Evolutionary conservation across 2,888 invertebrate species (phyloP), one percentile per base, ranked within the genome.

Genomic region (Polia nebulosa): DNA sequence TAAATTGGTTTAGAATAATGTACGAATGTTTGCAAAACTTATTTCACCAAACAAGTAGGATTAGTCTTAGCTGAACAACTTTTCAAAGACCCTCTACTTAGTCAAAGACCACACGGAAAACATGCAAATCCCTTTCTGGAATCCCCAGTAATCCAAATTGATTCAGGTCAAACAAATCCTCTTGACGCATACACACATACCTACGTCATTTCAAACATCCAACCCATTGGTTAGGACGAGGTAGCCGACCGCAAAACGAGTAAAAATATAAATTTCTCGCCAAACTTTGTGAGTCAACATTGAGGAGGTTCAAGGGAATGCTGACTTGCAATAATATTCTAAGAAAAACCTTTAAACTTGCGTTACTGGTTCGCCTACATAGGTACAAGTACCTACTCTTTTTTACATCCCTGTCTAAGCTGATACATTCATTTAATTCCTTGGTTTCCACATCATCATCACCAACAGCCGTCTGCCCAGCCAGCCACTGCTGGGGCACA

Each of bases 271-370:
- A 59, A 51, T 22, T 51, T 13, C 8, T 55, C n/a, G 53, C 57
- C 49, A 45, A 29, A 44, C n/a, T 44, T 27, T 25, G 44, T 75
- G 72, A 57, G 22, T 77, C 64, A 75, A 77, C 32, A 57, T 7
- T 44, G 11, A 4, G 25, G 2, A 53, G 17, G 15, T 60, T 75
- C 36, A 20, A 25, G 27, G n/a, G 51, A 71, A 75, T 25, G 49
- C 34, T 75, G 74, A 75, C 77, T 77, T 44, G 72, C 72, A 53
- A 5, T 47, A 20, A n/a, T 7, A 3, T 72, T 72, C 60, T 27
- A 44, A 13, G 72, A 77, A 75, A 34, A 29, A 36, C 11, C 1
- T 41, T 34, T 15, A 51, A 52, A 22, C 25, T 52, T 39, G 9
- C 9, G 34, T 22, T 58, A 9, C 6, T 3, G 20, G 6, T 45